Percentiles rank a stretch among this genome's conserved stretches.
Evolutionary conservation across 2,113 vertebrate genomes (phyloP).

Genomic region (Sinocyclocheilus rhinocerous): DNA sequence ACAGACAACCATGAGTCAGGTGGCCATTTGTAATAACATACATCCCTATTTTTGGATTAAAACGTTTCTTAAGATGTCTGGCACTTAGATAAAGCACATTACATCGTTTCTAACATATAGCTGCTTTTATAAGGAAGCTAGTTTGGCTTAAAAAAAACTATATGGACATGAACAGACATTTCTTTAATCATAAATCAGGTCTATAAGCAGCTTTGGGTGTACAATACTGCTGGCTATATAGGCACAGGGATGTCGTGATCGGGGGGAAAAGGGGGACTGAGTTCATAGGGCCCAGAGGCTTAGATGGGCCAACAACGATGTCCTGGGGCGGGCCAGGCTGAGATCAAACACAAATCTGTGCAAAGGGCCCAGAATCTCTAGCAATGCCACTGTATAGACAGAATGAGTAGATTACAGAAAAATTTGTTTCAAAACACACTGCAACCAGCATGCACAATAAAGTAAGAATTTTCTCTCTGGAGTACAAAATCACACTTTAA

Average conservation of each 20-base stretch:
- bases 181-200: neutral
- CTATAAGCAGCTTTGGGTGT: neutral
- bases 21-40: neutral
- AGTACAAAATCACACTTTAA: neutral
- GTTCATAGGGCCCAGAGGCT: too few species aligned
- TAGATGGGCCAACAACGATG: too few species aligned
- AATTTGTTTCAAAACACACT: neutral
- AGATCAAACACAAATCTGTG: too few species aligned
- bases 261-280: too few species aligned
- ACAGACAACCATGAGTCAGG: neutral
- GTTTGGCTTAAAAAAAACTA: neutral
- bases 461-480: neutral
- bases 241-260: neutral
- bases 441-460: neutral
- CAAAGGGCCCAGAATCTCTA: too few species aligned
- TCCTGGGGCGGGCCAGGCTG: too few species aligned
- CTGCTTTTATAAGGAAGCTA: neutral
- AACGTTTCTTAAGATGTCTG: neutral
- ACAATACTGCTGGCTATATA: neutral
- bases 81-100: neutral
- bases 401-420: constrained; percentile 13
- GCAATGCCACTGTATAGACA: too few species aligned
- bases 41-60: neutral
- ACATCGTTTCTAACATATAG: too few species aligned
- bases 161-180: neutral